Percentiles rank a stretch among this genome's conserved stretches.
phyloP scores from a whole-genome alignment of 2,113 vertebrate species.

The Forbesichthys papilliferus region DNA sequence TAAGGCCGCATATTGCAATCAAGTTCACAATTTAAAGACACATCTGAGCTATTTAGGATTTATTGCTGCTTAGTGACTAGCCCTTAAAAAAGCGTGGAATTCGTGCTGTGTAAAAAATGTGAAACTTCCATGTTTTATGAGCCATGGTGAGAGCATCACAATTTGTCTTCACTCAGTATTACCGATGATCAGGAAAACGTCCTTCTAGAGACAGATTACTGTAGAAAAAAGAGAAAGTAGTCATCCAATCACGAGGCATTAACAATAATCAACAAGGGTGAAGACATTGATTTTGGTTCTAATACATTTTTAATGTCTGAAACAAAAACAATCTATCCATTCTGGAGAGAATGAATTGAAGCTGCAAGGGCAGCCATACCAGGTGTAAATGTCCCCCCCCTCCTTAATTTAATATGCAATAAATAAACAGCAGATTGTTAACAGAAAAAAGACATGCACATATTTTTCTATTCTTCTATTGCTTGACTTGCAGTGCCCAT shows the following conservation, averaged over 20 bases:
- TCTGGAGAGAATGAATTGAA: background rate
- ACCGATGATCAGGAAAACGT: too few species aligned
- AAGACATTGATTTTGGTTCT: conserved; percentile 3
- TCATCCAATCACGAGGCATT: background rate
- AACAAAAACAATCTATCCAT: background rate
- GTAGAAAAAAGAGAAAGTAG: too few species aligned
- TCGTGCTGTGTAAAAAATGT: background rate
- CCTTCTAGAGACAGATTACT: too few species aligned
- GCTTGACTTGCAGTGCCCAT: conserved; percentile 21
- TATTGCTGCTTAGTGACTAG: background rate
- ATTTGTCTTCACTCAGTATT: background rate
- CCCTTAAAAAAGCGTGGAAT: background rate
- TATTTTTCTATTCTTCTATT: background rate
- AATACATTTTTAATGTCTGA: background rate
- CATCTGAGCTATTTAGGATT: too few species aligned
- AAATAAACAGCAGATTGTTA: conserved; percentile 4
- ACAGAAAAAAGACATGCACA: conserved; percentile 6
- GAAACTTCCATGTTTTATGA: conserved; percentile 1
- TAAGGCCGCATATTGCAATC: background rate
- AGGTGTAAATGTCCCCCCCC: background rate
- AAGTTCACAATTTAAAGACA: too few species aligned
- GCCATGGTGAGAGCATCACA: background rate
- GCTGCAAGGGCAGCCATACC: background rate
- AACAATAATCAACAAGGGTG: conserved; percentile 6
- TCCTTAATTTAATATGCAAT: conserved; percentile 9